Percentiles rank a stretch among this genome's conserved stretches.
Evolutionary conservation across 1,140 invertebrate species (phyloP).

Genomic region (Uloborus diversus): DNA sequence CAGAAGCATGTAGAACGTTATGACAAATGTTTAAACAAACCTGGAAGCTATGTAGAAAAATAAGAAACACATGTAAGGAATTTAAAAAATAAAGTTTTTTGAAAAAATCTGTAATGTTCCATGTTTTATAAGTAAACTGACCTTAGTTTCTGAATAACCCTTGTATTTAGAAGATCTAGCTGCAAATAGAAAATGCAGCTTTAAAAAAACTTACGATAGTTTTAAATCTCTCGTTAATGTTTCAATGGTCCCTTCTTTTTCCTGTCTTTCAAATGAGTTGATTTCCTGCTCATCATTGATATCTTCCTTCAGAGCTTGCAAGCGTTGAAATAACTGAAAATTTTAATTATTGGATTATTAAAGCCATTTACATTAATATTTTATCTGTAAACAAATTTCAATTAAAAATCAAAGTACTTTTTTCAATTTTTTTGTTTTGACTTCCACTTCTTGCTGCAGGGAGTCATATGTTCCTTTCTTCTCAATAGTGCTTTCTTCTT

Average conservation of each 20-base stretch:
- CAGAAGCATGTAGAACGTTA: no score
- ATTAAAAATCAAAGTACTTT: conserved; percentile 66
- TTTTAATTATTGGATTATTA: no score
- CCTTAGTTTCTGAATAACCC: background rate
- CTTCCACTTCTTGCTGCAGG: conserved; percentile 90
- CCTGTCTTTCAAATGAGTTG: conserved; percentile 79
- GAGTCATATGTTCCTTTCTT: conserved; percentile 85
- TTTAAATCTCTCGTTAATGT: conserved; percentile 77
- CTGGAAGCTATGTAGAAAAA: no score
- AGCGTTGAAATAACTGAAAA: conserved; percentile 72
- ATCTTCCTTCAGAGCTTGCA: conserved; percentile 74
- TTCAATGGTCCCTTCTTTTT: conserved; percentile 81
- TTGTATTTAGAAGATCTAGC: background rate
- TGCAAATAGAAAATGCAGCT: background rate
- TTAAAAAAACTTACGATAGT: conserved; percentile 66
- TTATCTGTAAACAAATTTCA: no score
- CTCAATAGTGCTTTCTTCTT: conserved; percentile 87
- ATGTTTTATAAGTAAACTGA: no score
- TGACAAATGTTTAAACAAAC: no score
- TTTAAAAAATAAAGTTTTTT: no score
- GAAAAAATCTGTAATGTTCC: no score
- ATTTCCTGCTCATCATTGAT: conserved; percentile 85
- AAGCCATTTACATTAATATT: no score
- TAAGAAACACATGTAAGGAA: no score
- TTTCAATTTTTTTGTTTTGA: conserved; percentile 88